Evolutionary conservation across 2,888 invertebrate genomes (phyloP), one percentile per base, ranked within the genome.

Genomic region (Athrips mouffetella): DNA sequence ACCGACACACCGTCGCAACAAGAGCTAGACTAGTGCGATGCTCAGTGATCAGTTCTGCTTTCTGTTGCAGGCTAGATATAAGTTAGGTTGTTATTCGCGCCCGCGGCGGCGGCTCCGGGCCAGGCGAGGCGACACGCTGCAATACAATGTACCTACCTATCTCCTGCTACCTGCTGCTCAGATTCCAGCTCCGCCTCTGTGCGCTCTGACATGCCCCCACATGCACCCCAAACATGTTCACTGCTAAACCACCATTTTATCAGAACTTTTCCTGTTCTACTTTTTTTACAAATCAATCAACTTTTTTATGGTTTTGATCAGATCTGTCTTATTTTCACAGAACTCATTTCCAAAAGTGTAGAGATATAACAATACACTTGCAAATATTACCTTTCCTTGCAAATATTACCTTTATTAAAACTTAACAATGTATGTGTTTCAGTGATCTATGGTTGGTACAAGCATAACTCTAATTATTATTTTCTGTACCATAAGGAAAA

Each of bases 11-110:
- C 50, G 49, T 55, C 52, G 52, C 2, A 15, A 41, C 18, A 33
- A 16, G 27, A 29, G 68, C 63, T n/a, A n/a, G n/a, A n/a, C n/a
- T n/a, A n/a, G 53, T 63, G 29, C 68, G 51, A 54, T 62, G 61
- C 78, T 76, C 76, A 84, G 84, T 85, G 81, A 85, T 84, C 77
- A 73, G 76, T 80, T 86, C 83, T 86, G 85, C 85, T 86, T 86
- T 86, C 85, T 86, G 85, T 86, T 86, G 76, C 85, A 86, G 85
- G 59, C 82, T 85, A 85, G 83, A 80, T 83, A 78, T 86, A 85
- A 84, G 84, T 85, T 85, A 84, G 84, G 83, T 84, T 76, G 69
- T 69, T 67, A 62, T 65, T 62, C 60, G 63, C 41, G n/a, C n/a
- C n/a, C n/a, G 33, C 47, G 59, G 50, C 23, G 50, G 60, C 51